Percentiles rank a stretch among this genome's conserved stretches.
Conservation (phyloP, 2,888 invertebrate species). For the Glyphotaelius pellucidus region DNA sequence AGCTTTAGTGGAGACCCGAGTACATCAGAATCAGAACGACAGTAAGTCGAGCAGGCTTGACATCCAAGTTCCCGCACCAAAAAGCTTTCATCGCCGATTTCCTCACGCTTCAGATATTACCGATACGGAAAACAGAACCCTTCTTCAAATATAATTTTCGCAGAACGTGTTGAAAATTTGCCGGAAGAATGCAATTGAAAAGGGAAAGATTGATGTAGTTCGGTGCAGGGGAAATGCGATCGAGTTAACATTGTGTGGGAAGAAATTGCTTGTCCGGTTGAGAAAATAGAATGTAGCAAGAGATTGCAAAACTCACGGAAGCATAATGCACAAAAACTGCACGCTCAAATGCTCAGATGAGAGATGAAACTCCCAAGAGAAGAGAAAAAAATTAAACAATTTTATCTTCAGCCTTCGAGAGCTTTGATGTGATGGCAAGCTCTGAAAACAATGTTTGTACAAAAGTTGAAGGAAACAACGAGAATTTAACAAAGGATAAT, state of each 20-base stretch:
- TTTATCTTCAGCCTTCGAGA: background rate
- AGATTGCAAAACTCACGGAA: background rate
- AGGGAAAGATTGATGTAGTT: background rate
- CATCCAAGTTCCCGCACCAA: background rate
- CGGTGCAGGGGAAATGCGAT: background rate
- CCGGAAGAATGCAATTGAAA: background rate
- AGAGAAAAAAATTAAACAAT: background rate
- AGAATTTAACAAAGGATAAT: background rate
- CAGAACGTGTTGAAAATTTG: background rate
- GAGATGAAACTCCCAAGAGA: background rate
- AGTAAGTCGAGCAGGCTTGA: background rate
- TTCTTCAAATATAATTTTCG: background rate
- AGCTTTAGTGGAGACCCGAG: background rate
- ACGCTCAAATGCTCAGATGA: background rate
- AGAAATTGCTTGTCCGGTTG: background rate
- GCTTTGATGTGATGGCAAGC: background rate
- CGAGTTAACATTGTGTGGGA: background rate
- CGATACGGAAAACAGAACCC: background rate
- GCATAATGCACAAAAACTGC: background rate
- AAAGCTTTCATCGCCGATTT: slow-evolving; percentile 4
- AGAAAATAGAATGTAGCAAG: background rate
- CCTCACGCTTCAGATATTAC: background rate
- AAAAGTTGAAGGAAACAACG: background rate
- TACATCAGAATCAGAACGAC: background rate
- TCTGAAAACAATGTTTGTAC: background rate